Percentiles rank a stretch among this genome's conserved stretches.
Evolutionary conservation across 2,888 invertebrate species (phyloP).

Genomic region (Tachina fera): DNA sequence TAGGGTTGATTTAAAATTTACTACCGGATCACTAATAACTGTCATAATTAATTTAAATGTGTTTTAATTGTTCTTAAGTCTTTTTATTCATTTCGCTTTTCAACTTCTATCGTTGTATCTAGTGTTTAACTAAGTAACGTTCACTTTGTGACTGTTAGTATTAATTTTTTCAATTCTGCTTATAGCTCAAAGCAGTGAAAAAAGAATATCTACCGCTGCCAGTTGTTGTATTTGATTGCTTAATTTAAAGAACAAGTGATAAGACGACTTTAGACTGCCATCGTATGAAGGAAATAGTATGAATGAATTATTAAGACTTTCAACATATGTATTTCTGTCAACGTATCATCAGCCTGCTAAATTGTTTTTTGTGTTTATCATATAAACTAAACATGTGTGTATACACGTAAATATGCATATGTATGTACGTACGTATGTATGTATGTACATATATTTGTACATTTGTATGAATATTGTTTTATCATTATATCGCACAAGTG

Average conservation of each 20-base stretch:
- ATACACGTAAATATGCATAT: background rate
- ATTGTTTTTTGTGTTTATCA: background rate
- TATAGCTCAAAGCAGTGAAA: slow-evolving; percentile 23
- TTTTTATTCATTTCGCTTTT: slow-evolving; percentile 28
- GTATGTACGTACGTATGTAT: slow-evolving; percentile 5
- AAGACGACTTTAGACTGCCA: slow-evolving; percentile 61
- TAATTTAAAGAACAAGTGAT: slow-evolving; percentile 77
- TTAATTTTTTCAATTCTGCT: slow-evolving; percentile 48
- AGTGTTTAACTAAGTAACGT: slow-evolving; percentile 47
- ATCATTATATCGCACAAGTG: no score
- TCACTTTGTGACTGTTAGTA: slow-evolving; percentile 48
- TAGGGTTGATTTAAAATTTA: slow-evolving; percentile 62
- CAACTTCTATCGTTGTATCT: slow-evolving; percentile 9
- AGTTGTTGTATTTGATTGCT: slow-evolving; percentile 75
- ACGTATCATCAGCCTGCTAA: background rate
- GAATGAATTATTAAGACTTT: slow-evolving; percentile 19
- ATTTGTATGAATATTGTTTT: background rate
- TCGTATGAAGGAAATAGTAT: slow-evolving; percentile 37
- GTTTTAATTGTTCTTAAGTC: slow-evolving; percentile 19
- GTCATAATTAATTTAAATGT: slow-evolving; percentile 58
- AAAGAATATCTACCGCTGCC: slow-evolving; percentile 39
- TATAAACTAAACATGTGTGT: background rate
- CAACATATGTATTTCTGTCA: slow-evolving; percentile 26
- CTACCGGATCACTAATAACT: slow-evolving; percentile 52
- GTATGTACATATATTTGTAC: background rate